A percentile compares a stretch with the other conserved stretches of the same genome.
Conservation (phyloP, 2,113 vertebrate species). For the Carollia perspicillata region DNA sequence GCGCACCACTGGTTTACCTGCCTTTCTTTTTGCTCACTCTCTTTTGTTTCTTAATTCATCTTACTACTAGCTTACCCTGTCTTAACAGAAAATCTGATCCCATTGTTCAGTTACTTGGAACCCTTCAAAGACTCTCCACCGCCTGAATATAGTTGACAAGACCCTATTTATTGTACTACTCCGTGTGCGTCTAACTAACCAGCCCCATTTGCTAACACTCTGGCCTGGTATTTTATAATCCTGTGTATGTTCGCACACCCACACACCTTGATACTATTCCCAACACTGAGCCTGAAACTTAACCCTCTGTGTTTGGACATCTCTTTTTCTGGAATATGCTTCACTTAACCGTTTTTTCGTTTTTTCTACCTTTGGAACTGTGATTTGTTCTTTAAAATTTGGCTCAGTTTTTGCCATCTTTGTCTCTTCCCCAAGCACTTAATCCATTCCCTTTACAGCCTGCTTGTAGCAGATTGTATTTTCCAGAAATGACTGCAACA, state of each 20-base stretch:
- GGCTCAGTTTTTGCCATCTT: not conserved
- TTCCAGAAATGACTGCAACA: not conserved
- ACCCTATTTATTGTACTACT: not conserved
- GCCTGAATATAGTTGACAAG: not conserved
- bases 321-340: not conserved
- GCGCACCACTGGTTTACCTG: not conserved
- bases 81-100: not conserved
- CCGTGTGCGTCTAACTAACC: not conserved
- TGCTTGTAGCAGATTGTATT: not conserved
- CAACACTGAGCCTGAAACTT: not conserved
- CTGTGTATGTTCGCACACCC: not conserved
- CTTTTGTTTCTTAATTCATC: no score
- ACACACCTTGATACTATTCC: not conserved
- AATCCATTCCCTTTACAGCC: not conserved
- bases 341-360: not conserved
- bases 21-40: not conserved
- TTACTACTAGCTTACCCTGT: not conserved
- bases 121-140: not conserved
- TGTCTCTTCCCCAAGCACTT: not conserved
- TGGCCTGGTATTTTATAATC: not conserved
- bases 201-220: not conserved
- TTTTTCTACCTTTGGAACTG: not conserved
- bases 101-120: not conserved
- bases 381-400: not conserved
- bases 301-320: not conserved